Evolutionary conservation across 2,113 vertebrate species (phyloP).

Genomic region (Bubo bubo): DNA sequence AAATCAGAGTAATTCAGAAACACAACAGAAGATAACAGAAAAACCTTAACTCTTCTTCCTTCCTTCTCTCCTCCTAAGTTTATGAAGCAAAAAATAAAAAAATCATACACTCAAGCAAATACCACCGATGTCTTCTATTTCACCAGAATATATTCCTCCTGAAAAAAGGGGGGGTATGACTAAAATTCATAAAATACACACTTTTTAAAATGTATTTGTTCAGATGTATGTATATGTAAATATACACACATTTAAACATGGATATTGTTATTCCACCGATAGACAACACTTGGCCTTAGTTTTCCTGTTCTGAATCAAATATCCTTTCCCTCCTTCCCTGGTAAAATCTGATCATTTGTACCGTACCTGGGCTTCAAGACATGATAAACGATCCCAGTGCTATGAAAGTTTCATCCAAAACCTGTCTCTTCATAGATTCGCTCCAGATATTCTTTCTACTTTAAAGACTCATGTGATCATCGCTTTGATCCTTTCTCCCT

Average conservation of each 20-base stretch:
- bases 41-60: not conserved
- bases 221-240: not conserved
- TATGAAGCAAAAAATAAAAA: slow-evolving; percentile 12
- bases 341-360: slow-evolving; percentile 37
- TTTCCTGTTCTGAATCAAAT: not conserved
- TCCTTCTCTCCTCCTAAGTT: not conserved
- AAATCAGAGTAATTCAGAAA: slow-evolving; percentile 66
- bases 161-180: not conserved
- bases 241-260: not conserved
- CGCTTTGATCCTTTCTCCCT: slow-evolving; percentile 59
- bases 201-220: not conserved
- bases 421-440: slow-evolving; percentile 53
- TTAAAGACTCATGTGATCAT: slow-evolving; percentile 66
- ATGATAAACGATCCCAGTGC: slow-evolving; percentile 45
- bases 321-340: slow-evolving; percentile 6
- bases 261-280: not conserved
- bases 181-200: not conserved
- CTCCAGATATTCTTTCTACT: slow-evolving; percentile 58
- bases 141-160: not conserved
- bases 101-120: not conserved
- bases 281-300: slow-evolving; percentile 12
- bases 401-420: slow-evolving; percentile 64
- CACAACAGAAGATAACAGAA: slow-evolving; percentile 41
- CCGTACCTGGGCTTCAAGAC: slow-evolving; percentile 1
- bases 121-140: not conserved